Evolutionary conservation across 2,113 vertebrate genomes (phyloP), one percentile per base, ranked within the genome.

Genomic region (Pseudorhombus dupliciocellatus): DNA sequence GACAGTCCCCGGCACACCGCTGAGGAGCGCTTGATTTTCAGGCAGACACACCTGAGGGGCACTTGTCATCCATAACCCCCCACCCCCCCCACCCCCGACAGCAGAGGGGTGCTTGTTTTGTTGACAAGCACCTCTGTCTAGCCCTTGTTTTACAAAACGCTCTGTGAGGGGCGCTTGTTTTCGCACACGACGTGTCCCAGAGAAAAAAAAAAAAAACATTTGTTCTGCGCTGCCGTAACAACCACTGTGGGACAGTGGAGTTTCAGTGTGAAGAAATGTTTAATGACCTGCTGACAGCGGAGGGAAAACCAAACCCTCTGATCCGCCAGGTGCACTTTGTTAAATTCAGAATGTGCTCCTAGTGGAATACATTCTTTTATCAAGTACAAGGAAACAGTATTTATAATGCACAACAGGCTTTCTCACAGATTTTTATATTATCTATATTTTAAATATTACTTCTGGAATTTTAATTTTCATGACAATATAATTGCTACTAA

Each of bases 21-120:
- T 40, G 87, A 88, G 87, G 69, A 84, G 81, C 66, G 77, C 74
- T 77, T 88, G 80, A 87, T 90, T 91, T 85, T 71, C 78, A 84
- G 85, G 87, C 87, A 84, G 74, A 62, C 66, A 75, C 77, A 88
- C 84, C 80, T 89, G 88, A 87, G 81, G 86, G 78, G 70, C 54
- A 74, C 87, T 87, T 87, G 88, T 88, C 88, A 84, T 86, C 77
- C 58, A 40, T 82, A 87, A 89, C 88, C 88, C 55, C 30, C 30
- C 30, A 5, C n/a, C n/a, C n/a, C n/a, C 30, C 30, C 30, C n/a
- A n/a, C 30, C 30, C 44, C 44, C 63, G 21, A 18, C 69, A 56
- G 69, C 51, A 14, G 70, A 81, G 79, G 83, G 83, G 56, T 52
- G 84, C 81, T 85, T 75, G 86, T 88, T 87, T 88, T 86, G 81